Percentiles rank a stretch among this genome's conserved stretches.
Conservation (phyloP, 2,888 invertebrate species). For the Pilophorus perplexus region DNA sequence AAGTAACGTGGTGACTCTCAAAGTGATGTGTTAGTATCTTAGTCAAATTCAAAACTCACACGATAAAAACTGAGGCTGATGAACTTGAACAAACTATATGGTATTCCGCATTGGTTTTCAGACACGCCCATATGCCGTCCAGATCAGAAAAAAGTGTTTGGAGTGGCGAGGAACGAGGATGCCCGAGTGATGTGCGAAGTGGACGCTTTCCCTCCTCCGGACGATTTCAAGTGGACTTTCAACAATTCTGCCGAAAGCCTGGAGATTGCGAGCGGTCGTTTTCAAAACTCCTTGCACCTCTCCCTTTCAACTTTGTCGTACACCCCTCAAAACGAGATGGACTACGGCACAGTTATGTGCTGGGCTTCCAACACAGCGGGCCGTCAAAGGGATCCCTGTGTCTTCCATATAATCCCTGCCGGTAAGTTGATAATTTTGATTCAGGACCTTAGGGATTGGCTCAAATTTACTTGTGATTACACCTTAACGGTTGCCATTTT, state of each 20-base stretch:
- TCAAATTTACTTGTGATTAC: too few species aligned
- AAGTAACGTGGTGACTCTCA: conserved; percentile 74
- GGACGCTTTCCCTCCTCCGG: conserved; percentile 78
- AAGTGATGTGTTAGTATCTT: conserved; percentile 94
- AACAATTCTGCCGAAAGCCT: conserved; percentile 82
- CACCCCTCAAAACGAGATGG: conserved; percentile 70
- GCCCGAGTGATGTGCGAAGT: conserved; percentile 78
- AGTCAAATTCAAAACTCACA: too few species aligned
- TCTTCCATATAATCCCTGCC: conserved; percentile 70
- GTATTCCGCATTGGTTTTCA: conserved; percentile 52
- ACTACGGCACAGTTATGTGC: conserved; percentile 74
- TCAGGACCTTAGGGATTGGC: not conserved
- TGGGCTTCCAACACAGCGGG: conserved; percentile 72
- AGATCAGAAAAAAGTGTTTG: conserved; percentile 74
- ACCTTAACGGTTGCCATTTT: too few species aligned
- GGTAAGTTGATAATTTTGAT: conserved; percentile 50
- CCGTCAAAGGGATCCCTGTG: conserved; percentile 69
- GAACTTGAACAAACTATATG: not conserved
- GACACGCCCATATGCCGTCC: conserved; percentile 80
- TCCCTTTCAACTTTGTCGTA: conserved; percentile 69
- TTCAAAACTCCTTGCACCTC: conserved; percentile 51
- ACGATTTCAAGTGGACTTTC: conserved; percentile 82
- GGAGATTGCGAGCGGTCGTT: conserved; percentile 66
- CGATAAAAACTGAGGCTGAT: too few species aligned
- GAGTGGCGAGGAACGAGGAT: conserved; percentile 77